Evolutionary conservation across 2,113 vertebrate genomes (phyloP).

Genomic region (Sterrhoptilus dennistouni): DNA sequence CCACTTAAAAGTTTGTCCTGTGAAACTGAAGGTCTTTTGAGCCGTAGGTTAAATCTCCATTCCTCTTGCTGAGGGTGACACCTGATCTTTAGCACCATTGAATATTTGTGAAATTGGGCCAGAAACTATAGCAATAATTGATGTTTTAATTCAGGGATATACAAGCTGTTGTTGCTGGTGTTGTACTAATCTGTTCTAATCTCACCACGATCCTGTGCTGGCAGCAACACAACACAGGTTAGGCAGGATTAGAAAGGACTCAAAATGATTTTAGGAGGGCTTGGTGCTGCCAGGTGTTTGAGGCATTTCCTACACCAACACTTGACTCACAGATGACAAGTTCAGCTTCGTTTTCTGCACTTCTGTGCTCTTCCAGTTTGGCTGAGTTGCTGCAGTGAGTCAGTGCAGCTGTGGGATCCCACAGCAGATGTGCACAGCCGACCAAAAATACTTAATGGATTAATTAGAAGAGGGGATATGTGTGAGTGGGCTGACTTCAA

Average conservation of each 20-base stretch:
- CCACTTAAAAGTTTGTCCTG: not conserved
- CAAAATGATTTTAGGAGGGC: not conserved
- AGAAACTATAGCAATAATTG: not conserved
- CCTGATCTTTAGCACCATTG: accelerated
- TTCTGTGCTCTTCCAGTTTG: not conserved
- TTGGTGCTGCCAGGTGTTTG: not conserved
- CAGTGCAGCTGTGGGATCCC: not conserved
- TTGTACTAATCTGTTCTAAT: not conserved
- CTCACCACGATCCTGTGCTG: not conserved
- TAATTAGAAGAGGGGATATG: not conserved
- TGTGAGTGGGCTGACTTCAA: not conserved
- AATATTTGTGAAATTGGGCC: not conserved
- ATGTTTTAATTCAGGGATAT: not conserved
- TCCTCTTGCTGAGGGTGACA: not conserved
- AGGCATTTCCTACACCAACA: not conserved
- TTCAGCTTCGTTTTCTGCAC: not conserved
- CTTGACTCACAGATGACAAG: not conserved
- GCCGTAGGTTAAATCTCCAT: not conserved
- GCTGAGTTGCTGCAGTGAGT: not conserved
- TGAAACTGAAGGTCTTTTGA: not conserved
- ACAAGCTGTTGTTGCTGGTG: not conserved
- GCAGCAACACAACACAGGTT: not conserved
- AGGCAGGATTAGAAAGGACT: not conserved
- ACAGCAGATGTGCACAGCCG: not conserved
- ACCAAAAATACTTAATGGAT: not conserved